Evolutionary conservation across 2,888 invertebrate genomes (phyloP), one percentile per base, ranked within the genome.

Genomic region (Heliconius sara): DNA sequence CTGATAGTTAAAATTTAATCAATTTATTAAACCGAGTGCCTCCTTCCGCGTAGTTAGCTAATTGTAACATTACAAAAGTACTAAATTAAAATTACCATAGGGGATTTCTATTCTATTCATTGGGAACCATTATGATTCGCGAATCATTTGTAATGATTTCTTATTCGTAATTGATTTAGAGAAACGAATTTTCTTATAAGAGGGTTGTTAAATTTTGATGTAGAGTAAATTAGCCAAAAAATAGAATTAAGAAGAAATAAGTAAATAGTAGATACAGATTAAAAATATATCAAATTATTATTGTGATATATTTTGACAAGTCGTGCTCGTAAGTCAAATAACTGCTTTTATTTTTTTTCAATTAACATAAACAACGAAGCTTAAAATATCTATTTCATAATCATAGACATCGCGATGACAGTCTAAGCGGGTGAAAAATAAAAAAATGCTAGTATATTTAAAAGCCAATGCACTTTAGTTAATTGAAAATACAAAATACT

Each of bases 21-120:
- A 83, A 83, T 84, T 85, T 81, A 86, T 88, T 86, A 85, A 85
- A 84, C 81, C 84, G 84, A 87, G 85, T 84, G 84, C 81, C 80
- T 78, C 76, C 84, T 87, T 87, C 87, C 87, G 83, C 81, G 83
- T 82, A 84, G 81, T 84, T 85, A 85, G 84, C 83, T 83, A 85
- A 86, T 84, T 85, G 84, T 84, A 78, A 79, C 80, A 79, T 84
- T 81, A 83, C 81, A 82, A 82, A 81, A 80, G 82, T 82, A 83
- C 79, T 79, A 81, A 79, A 80, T 79, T 76, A 78, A 82, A 83
- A 84, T 82, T 80, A 81, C 80, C 77, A 80, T 83, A 81, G 82
- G 83, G 83, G 83, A 82, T 71, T 79, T 80, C 81, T 80, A 78
- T 77, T 30, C 71, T 76, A 79, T 79, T 78, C 70, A 76, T 60